Conservation (phyloP, 2,797 vertebrate genomes). For the Lagorchestes hirsutus region DNA sequence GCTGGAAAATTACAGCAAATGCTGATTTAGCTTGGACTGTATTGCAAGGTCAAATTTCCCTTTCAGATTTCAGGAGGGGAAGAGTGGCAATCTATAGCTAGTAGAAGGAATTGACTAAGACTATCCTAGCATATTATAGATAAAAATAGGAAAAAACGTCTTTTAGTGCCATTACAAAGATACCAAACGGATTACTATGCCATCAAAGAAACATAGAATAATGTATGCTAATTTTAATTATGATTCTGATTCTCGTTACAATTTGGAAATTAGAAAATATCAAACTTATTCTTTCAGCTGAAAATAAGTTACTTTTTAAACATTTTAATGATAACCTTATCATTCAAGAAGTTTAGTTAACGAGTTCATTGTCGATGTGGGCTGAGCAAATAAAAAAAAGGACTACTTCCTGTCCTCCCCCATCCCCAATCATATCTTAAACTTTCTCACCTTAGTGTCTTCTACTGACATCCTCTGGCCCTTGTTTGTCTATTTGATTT, state of each 20-base stretch:
- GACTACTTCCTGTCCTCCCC: neutral
- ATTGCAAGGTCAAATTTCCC: conserved; percentile 52
- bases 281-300: conserved; percentile 59
- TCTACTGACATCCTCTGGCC: neutral
- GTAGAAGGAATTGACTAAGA: conserved; percentile 22
- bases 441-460: neutral
- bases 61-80: conserved; percentile 24
- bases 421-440: neutral
- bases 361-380: neutral
- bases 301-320: conserved; percentile 58
- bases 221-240: conserved; percentile 3
- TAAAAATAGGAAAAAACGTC: conserved; percentile 61
- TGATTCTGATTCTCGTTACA: conserved; percentile 49
- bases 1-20: conserved; percentile 61
- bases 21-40: conserved; percentile 58
- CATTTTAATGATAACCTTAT: conserved; percentile 50
- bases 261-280: conserved; percentile 52
- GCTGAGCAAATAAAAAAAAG: neutral
- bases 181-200: conserved; percentile 49
- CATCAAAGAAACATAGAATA: conserved; percentile 52
- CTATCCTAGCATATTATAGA: conserved; percentile 60
- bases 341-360: conserved; percentile 40
- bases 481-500: neutral
- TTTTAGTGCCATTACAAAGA: conserved; percentile 57
- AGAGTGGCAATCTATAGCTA: conserved; percentile 33